Conservation (phyloP, 2,113 vertebrate species). For the Xyliphius kryptos region DNA sequence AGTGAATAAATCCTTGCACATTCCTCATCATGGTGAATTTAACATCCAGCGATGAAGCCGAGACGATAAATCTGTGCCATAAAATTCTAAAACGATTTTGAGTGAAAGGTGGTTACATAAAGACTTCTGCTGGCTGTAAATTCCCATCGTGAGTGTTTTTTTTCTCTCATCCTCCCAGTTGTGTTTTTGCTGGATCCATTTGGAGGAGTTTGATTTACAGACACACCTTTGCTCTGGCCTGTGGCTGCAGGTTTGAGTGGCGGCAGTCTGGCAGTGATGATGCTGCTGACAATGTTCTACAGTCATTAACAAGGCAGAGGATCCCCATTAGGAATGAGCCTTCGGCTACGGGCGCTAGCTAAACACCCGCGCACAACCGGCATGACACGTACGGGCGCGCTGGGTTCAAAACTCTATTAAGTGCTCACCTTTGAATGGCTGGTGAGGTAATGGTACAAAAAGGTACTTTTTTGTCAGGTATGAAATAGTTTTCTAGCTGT, state of each 20-base stretch:
- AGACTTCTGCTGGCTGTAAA: neutral
- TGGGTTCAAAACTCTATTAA: conserved; percentile 17
- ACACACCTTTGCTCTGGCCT: conserved; percentile 54
- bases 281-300: conserved; percentile 61
- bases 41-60: too few species aligned
- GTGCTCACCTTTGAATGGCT: conserved; percentile 1
- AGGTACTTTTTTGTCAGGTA: neutral
- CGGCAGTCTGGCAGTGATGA: conserved; percentile 66
- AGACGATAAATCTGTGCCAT: too few species aligned
- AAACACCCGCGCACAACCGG: conserved; percentile 16
- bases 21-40: too few species aligned
- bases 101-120: too few species aligned
- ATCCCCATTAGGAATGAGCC: conserved; percentile 73
- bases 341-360: conserved; percentile 48
- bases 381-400: conserved; percentile 17
- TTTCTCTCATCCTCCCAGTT: conserved; percentile 14
- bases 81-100: too few species aligned
- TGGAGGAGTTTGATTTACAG: conserved; percentile 55
- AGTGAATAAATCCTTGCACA: too few species aligned
- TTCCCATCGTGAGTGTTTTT: neutral
- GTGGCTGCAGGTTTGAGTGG: conserved; percentile 68
- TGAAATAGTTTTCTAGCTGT: neutral
- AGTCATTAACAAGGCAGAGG: conserved; percentile 72
- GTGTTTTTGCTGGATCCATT: conserved; percentile 53
- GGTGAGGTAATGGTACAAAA: neutral